Base-by-base conservation (phyloP, 2,113 vertebrate genomes). In the Rallus limicola region DNA sequence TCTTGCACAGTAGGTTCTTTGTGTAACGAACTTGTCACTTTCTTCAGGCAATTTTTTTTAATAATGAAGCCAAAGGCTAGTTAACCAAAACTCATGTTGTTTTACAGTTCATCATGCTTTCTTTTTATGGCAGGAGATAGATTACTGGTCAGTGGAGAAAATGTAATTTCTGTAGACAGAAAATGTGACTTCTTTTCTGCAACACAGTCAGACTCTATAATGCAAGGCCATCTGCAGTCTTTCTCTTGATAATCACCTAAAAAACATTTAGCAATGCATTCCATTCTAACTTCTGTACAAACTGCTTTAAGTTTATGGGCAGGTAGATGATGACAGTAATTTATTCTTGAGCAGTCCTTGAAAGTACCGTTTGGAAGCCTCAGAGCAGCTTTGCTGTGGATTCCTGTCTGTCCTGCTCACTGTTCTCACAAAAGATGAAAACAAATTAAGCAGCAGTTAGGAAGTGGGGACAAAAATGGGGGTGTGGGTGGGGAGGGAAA, bases 1-100 rank as follows among this genome's bases (percentile, higher is more conserved):
- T 96, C 88, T 95, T 95, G 92, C 28, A 34, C 72, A 64, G 19
- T 44, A 34, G 79, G 56, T 59, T 95, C 82, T 74, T 88, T 63
- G 46, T 88, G 42, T 88, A 71, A 72, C 42, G 3, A 18, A 63
- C 87, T 63, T 95, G 69, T 26, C 88, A 82, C 28, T n/a, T 92
- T 77, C 24, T 67, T 78, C 16, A 42, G 26, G 17, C 12, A 20
- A 58, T 31, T 68, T 23, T 83, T 95, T 90, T 79, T 9, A 77
- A 34, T 63, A 75, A n/a, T n/a, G 55, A 86, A 94, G 25, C 34
- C 78, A 88, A 95, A 88, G 16, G 38, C 20, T 55, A 38, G 29
- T 23, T 93, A 84, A 40, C 56, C 5, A 63, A 28, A 72, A 84
- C 31, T 24, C 28, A 12, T 89, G 48, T 10, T 88, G 40, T 17